Evolutionary conservation across 1,140 invertebrate species (phyloP).

Genomic region (Cyclina sinensis): DNA sequence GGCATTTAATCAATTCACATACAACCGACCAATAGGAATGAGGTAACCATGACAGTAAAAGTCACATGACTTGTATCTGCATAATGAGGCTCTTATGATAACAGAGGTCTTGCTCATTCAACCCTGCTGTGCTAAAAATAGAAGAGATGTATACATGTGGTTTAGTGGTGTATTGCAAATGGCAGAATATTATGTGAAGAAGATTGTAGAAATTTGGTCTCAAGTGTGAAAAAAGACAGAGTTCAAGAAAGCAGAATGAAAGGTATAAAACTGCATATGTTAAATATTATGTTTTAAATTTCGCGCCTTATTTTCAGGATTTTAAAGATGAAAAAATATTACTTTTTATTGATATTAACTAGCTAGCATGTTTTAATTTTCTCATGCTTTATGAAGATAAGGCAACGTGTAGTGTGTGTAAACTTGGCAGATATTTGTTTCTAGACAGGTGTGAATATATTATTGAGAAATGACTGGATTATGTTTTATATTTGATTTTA

Average conservation of each 20-base stretch:
- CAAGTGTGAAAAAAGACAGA: neutral
- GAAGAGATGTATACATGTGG: conserved; percentile 2
- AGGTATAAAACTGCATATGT: conserved; percentile 10
- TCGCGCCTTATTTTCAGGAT: neutral
- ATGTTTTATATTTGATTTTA: no score
- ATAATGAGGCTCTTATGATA: conserved; percentile 1
- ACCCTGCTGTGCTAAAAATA: conserved; percentile 22
- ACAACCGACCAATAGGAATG: conserved; percentile 6
- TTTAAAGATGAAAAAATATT: neutral
- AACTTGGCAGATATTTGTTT: no score
- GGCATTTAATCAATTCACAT: conserved; percentile 25
- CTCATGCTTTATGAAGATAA: neutral
- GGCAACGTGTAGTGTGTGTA: no score
- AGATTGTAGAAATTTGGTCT: neutral
- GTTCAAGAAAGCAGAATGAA: neutral
- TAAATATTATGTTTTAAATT: neutral
- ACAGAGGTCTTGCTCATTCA: conserved; percentile 28
- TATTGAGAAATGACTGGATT: no score
- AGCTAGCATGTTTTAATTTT: neutral
- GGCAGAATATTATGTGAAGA: neutral
- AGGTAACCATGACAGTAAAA: conserved; percentile 18
- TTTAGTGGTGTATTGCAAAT: conserved; percentile 11
- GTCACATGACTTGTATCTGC: conserved; percentile 12
- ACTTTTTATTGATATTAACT: neutral
- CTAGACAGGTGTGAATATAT: no score